These are phyloP conservation scores for Limosa lapponica DNA, from an alignment of 2,797 vertebrate genomes.

Conservation along the genomic window DNA sequence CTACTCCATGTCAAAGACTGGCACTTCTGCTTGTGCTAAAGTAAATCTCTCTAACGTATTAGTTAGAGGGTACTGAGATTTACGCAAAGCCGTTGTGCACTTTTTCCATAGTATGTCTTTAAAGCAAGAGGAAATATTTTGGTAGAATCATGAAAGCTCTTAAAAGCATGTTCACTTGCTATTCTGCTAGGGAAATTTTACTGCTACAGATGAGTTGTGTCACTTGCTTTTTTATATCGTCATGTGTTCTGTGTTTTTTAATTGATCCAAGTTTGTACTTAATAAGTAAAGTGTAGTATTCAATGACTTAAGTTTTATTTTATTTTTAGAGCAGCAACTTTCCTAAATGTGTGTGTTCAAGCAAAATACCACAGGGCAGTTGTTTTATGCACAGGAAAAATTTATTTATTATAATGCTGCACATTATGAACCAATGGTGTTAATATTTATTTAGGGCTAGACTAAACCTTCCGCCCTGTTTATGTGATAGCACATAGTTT, in stretches of 20 bases:
- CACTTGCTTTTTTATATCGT: neutral
- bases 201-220: neutral
- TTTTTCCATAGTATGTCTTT: neutral
- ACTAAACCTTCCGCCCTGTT: slow-evolving; percentile 51
- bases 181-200: neutral
- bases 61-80: neutral
- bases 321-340: neutral
- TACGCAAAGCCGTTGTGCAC: neutral
- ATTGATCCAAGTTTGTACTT: neutral
- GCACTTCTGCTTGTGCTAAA: neutral
- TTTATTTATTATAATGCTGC: neutral
- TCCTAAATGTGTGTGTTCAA: neutral
- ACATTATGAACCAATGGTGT: neutral
- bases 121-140: neutral
- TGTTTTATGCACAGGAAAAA: neutral
- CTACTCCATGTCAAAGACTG: neutral
- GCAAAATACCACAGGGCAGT: neutral
- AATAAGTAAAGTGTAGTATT: neutral
- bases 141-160: neutral
- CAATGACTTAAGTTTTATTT: neutral
- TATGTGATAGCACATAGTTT: slow-evolving; percentile 25
- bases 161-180: neutral
- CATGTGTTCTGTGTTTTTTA: neutral
- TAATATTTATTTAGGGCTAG: slow-evolving; percentile 42
- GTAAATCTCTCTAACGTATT: neutral